phyloP scores from a whole-genome alignment of 2,797 vertebrate species.

The Chaenodraco wilsoni region DNA sequence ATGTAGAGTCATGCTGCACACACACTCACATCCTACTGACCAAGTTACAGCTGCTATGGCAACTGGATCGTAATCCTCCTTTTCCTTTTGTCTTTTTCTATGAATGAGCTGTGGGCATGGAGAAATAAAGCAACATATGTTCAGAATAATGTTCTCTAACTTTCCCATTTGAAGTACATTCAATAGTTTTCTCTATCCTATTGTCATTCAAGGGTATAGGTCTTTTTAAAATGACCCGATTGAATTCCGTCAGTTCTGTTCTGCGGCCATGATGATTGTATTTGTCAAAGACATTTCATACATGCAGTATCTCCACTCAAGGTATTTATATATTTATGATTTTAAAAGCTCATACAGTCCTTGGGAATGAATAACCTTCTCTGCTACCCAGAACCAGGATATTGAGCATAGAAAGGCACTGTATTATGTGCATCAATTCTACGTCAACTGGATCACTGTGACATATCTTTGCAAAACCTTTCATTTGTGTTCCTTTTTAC shows the following conservation, averaged over 20 bases:
- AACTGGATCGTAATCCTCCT: constrained; percentile 48
- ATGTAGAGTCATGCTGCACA: constrained; percentile 45
- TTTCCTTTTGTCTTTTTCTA: constrained; percentile 19
- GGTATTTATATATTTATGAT: too few species aligned
- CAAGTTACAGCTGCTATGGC: constrained; percentile 67
- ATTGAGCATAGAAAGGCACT: background rate
- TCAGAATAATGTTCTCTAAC: background rate
- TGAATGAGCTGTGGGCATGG: constrained; percentile 10
- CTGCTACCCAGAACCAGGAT: background rate
- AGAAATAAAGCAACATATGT: constrained; percentile 7
- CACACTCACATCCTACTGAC: constrained; percentile 37
- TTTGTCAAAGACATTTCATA: background rate
- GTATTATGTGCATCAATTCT: background rate
- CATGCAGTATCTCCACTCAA: too few species aligned
- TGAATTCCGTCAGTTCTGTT: background rate
- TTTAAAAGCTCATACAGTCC: background rate
- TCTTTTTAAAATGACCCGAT: background rate
- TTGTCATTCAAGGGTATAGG: background rate
- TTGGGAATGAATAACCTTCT: background rate
- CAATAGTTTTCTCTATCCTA: background rate
- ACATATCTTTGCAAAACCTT: background rate
- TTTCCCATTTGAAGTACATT: constrained; percentile 1
- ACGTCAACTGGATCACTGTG: background rate
- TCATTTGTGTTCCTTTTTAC: too few species aligned
- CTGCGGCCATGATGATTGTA: background rate